Conservation (phyloP, 2,888 invertebrate genomes). For the Carcina quercana region DNA sequence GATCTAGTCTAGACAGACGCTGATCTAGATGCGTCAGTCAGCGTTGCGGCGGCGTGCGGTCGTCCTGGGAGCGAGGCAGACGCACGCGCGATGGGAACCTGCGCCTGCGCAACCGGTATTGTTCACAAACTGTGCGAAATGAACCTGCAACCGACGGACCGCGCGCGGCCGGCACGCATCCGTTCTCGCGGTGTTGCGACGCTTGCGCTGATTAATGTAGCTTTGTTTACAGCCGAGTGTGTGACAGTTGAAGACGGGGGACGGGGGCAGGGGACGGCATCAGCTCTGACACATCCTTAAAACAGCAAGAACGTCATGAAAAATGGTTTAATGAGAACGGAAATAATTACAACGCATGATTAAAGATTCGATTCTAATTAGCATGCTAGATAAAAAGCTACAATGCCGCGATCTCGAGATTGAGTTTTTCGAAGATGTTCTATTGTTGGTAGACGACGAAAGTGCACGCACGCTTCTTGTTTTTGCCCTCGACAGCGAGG, state of each 20-base stretch:
- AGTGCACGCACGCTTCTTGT: slow-evolving; percentile 17
- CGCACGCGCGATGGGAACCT: slow-evolving; percentile 22
- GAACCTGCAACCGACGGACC: slow-evolving; percentile 2
- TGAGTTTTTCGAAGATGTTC: slow-evolving; percentile 2
- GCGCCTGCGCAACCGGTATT: slow-evolving; percentile 26
- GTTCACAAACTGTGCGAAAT: slow-evolving; percentile 30
- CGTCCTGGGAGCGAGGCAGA: slow-evolving; percentile 11
- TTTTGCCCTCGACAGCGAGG: slow-evolving; percentile 15
- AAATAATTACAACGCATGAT: slow-evolving; percentile 4
- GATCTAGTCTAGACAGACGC: slow-evolving; percentile 2
- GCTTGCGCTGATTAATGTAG: not conserved
- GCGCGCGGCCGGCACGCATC: too few species aligned
- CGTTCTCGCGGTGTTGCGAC: slow-evolving; percentile 18
- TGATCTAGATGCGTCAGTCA: slow-evolving; percentile 3
- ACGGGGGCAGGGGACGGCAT: too few species aligned
- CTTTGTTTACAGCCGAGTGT: not conserved
- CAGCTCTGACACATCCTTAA: too few species aligned
- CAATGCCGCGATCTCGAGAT: not conserved
- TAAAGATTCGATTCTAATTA: slow-evolving; percentile 2
- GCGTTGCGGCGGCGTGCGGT: too few species aligned
- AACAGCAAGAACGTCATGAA: not conserved
- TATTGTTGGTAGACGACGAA: slow-evolving; percentile 6
- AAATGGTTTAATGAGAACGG: slow-evolving; percentile 7
- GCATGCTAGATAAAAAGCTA: not conserved
- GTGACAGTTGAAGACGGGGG: not conserved